Evolutionary conservation across 2,888 invertebrate genomes (phyloP).

Genomic region (Baccha elongata): DNA sequence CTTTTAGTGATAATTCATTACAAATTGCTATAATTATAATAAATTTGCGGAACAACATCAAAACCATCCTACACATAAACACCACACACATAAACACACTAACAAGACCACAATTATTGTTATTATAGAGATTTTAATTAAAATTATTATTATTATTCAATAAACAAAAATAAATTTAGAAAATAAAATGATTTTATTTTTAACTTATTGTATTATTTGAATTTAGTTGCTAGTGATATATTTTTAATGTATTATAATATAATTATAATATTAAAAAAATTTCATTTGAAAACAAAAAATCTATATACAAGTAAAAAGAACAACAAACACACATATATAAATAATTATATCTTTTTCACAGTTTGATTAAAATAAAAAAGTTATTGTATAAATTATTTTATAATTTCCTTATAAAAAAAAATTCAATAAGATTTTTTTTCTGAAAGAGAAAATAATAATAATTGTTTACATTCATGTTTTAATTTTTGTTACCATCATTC

Average conservation of each 20-base stretch:
- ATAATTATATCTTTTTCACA: background rate
- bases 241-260: constrained; percentile 30
- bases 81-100: background rate
- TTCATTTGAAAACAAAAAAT: constrained; percentile 19
- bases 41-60: constrained; percentile 57
- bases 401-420: constrained; percentile 36
- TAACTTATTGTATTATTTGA: constrained; percentile 71
- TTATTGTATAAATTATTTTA: constrained; percentile 13
- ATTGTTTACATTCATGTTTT: background rate
- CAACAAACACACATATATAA: background rate
- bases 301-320: background rate
- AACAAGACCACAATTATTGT: constrained; percentile 43
- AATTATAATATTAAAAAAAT: constrained; percentile 2
- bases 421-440: background rate
- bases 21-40: constrained; percentile 61
- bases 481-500: constrained; percentile 8
- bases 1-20: constrained; percentile 69
- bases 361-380: constrained; percentile 15
- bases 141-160: constrained; percentile 49
- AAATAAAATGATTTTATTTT: constrained; percentile 59
- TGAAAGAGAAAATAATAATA: background rate
- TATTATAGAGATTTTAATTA: constrained; percentile 66
- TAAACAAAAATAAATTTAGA: constrained; percentile 34
- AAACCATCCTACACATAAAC: constrained; percentile 42
- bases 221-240: constrained; percentile 69